These are phyloP conservation scores for Anabacerthia variegaticeps DNA, from an alignment of 2,797 vertebrate species.

Conservation along the genomic window DNA sequence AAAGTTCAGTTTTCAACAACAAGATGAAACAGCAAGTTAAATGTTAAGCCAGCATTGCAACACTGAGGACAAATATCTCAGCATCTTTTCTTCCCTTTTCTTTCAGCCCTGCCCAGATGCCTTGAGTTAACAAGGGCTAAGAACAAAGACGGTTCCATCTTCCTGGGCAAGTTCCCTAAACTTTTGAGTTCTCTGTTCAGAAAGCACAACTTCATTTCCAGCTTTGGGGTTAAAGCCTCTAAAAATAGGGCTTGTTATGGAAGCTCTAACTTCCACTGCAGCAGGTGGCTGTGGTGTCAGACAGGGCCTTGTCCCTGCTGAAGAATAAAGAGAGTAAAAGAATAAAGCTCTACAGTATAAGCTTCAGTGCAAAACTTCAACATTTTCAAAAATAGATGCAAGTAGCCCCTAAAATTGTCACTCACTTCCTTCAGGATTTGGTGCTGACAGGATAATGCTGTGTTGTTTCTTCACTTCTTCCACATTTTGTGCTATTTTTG, in stretches of 20 bases:
- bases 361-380: not conserved
- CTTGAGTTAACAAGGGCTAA: not conserved
- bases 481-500: conserved; percentile 86
- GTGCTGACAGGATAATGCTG: conserved; percentile 92
- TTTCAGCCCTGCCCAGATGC: not conserved
- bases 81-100: not conserved
- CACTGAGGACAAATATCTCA: not conserved
- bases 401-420: not conserved
- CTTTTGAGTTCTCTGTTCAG: not conserved
- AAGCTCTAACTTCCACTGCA: not conserved
- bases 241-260: not conserved
- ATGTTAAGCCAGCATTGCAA: not conserved
- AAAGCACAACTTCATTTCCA: not conserved
- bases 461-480: conserved; percentile 93
- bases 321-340: not conserved
- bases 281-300: not conserved
- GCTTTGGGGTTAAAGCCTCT: not conserved
- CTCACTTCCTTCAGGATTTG: conserved; percentile 92
- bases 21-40: not conserved
- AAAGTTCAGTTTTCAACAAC: not conserved
- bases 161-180: not conserved
- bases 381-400: accelerated
- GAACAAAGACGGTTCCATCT: not conserved
- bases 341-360: accelerated
- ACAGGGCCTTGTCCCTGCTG: not conserved